Evolutionary conservation across 2,113 vertebrate species (phyloP), one percentile per base, ranked within the genome.

Genomic region (Sylvietta virens): DNA sequence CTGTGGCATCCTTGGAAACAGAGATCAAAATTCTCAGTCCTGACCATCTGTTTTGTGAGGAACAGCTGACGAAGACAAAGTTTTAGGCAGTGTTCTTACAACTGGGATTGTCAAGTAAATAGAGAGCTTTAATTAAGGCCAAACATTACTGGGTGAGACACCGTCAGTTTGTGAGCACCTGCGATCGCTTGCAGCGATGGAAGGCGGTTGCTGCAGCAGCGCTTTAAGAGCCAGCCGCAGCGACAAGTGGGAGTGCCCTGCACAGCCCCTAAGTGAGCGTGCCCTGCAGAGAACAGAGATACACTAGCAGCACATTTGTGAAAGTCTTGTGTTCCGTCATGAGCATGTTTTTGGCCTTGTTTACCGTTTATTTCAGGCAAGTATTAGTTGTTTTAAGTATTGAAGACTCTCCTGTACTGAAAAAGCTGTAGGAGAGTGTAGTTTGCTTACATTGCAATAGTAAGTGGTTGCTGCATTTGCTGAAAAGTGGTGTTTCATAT

Each of bases 401-500:
- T 39, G 45, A 82, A 88, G 78, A 57, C 35, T 60, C 80, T 74
- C n/a, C 53, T 0, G 0, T 72, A 48, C 44, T 72, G n/a, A 33
- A 66, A 89, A 96, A 74, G n/a, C 44, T 51, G 22, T 51, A 39
- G 48, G 30, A 90, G 48, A 58, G 8, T 22, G 12, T 45, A 26
- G 15, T 50, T 90, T 74, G 35, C 51, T 73, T 58, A 20, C 56
- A 54, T 26, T 31, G 54, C 35, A 61, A 8, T 48, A 65, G 13
- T 53, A 45, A 74, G 31, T 18, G 35, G 47, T 93, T 19, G 60
- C 56, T 88, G 33, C 6, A 4, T 70, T 83, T 83, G 33, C 60
- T 89, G 37, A 70, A 72, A 89, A 33, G 37, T 90, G 42, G 73
- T 85, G 77, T 96, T 96, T 91, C 89, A 91, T 89, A 62, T 69